A percentile compares a stretch with the other conserved stretches of the same genome.
phyloP scores from a whole-genome alignment of 2,888 invertebrate genomes.

The Colletes collaris region DNA sequence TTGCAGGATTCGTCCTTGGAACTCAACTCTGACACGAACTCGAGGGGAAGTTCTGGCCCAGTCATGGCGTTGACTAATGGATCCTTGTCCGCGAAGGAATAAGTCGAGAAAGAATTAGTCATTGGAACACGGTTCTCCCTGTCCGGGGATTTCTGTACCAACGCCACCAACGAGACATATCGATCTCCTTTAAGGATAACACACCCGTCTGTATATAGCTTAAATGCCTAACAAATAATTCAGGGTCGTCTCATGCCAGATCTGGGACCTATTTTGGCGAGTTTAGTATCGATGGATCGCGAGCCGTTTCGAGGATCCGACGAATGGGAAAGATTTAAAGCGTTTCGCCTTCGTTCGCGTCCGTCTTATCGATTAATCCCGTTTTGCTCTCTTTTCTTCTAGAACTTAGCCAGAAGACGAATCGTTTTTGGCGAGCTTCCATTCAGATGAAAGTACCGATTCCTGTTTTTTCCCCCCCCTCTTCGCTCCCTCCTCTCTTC shows the following conservation, averaged over 20 bases:
- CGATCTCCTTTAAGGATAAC: conserved; percentile 76
- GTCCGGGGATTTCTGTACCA: conserved; percentile 71
- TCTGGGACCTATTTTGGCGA: conserved; percentile 69
- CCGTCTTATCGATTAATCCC: conserved; percentile 28
- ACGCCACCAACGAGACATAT: conserved; percentile 80
- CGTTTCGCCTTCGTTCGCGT: conserved; percentile 53
- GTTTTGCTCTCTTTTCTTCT: background rate
- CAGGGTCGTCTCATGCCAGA: conserved; percentile 69
- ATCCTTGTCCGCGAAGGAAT: conserved; percentile 80
- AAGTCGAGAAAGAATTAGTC: conserved; percentile 69
- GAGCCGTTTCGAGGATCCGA: conserved; percentile 43
- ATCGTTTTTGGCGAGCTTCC: background rate
- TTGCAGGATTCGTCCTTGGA: conserved; percentile 78
- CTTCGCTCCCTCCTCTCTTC: too few relatives aligned
- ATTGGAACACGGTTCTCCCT: conserved; percentile 71
- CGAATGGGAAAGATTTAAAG: conserved; percentile 56
- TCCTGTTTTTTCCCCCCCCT: too few relatives aligned
- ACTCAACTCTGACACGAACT: conserved; percentile 73
- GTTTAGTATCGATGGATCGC: conserved; percentile 60
- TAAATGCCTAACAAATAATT: conserved; percentile 73
- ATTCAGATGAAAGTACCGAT: background rate
- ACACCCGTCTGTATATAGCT: conserved; percentile 79
- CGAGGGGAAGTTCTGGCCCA: conserved; percentile 74
- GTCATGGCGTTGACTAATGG: conserved; percentile 79
- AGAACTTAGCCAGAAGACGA: background rate